Base-by-base conservation (phyloP, 2,888 invertebrate genomes). In the Xylophagus ater region DNA sequence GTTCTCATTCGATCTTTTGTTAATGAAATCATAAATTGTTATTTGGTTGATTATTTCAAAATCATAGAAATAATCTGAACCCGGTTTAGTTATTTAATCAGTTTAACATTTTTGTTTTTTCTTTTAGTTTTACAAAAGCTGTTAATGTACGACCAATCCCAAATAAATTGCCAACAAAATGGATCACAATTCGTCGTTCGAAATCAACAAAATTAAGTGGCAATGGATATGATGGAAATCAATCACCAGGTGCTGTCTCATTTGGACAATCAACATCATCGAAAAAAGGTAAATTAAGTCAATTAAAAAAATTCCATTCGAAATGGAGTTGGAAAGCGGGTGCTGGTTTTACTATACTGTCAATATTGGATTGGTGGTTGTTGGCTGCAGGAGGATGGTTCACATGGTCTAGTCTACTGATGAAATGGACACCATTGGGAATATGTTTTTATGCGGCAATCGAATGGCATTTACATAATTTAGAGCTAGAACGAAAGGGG, bases 341-440 rank as follows among this genome's bases (percentile, higher is more conserved):
- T 25, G 47, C 46, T 20, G 44, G 49, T 46, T 51, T 47, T 49
- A 49, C 49, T 40, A 44, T 50, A 35, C 45, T 51, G 44, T 49
- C 50, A 43, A 40, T 51, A 47, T 42, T 51, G 45, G 50, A 51
- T 49, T 51, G 51, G 51, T 51, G 51, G 51, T 49, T 49, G 46
- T 50, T 51, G 44, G 48, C 50, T 41, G 41, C 47, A 44, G 51
- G 55, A 43, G 53, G 53, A 60, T 74, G 76, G 72, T 67, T 73
- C 55, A 73, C 69, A 62, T 74, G 78, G 66, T 72, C 74, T 24
- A 70, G 74, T 24, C 70, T 79, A 43, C 62, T 80, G 41, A 71
- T 76, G 37, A 70, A 75, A 48, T 80, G 78, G 72, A 68, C 79
- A 47, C 81, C 81, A 8, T 60, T 81, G 37, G 78, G 79, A 25